Percentiles rank a stretch among this genome's conserved stretches.
These are phyloP conservation scores for Myiozetetes cayanensis DNA, from an alignment of 2,113 vertebrate species.

Conservation along the genomic window DNA sequence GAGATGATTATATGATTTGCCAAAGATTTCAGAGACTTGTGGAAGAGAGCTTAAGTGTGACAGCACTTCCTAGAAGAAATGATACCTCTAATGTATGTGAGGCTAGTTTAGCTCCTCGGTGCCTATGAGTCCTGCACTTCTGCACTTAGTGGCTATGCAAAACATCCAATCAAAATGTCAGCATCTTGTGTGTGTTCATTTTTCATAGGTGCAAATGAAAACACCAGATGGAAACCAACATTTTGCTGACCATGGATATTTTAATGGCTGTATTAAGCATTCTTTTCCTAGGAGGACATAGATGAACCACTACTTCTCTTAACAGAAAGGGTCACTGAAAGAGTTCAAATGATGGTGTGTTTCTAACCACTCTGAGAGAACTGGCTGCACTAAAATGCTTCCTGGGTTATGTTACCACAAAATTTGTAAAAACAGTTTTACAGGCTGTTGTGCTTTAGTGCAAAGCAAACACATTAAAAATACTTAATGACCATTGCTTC, in stretches of 20 bases:
- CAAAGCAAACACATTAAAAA: conserved; percentile 30
- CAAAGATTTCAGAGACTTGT: background rate
- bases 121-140: background rate
- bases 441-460: conserved; percentile 20
- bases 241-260: background rate
- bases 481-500: background rate
- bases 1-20: background rate
- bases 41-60: background rate
- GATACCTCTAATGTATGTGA: background rate
- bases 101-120: background rate
- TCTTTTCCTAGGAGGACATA: background rate
- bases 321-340: background rate
- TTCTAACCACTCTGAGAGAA: background rate
- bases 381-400: background rate
- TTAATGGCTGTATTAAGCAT: background rate
- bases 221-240: background rate
- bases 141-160: background rate
- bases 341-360: background rate
- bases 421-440: conserved; percentile 31
- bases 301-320: background rate
- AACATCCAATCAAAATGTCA: background rate
- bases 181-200: background rate
- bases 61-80: background rate
- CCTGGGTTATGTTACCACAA: conserved; percentile 1
- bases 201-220: background rate